phyloP scores from a whole-genome alignment of 2,113 vertebrate genomes.

The Syrrhaptes paradoxus region DNA sequence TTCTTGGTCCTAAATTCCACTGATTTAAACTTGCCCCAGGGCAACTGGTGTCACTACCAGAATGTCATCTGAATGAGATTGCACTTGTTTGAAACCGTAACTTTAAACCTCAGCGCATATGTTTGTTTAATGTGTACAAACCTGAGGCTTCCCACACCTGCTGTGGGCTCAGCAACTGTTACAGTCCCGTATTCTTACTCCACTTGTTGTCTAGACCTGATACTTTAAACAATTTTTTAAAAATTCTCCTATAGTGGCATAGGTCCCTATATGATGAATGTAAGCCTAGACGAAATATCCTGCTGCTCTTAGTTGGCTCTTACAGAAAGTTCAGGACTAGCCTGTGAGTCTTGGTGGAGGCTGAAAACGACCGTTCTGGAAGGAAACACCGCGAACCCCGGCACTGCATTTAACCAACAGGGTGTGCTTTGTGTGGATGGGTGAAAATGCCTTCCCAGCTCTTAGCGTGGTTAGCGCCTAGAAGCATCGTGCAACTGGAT shows the following conservation, averaged over 20 bases:
- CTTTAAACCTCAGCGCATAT: not conserved
- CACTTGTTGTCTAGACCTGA: not conserved
- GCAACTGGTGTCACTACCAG: not conserved
- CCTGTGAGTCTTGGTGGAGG: not conserved
- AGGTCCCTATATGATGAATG: not conserved
- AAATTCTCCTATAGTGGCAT: not conserved
- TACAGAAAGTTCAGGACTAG: not conserved
- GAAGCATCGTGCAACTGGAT: not conserved
- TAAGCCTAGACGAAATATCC: not conserved
- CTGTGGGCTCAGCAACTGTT: not conserved
- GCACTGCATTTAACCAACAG: not conserved
- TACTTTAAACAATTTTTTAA: not conserved
- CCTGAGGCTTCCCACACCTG: not conserved
- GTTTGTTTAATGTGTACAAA: not conserved
- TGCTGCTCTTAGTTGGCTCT: not conserved
- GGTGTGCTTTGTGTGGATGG: not conserved
- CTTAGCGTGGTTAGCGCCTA: not conserved
- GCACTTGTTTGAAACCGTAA: not conserved
- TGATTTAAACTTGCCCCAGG: not conserved
- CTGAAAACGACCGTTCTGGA: not conserved
- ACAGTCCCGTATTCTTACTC: rapidly evolving
- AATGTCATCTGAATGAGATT: not conserved
- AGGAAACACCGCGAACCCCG: not conserved
- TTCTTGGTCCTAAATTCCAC: not conserved
- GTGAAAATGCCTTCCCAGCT: not conserved